Base-by-base conservation (phyloP, 2,888 invertebrate species). In the Caradrina kadenii region DNA sequence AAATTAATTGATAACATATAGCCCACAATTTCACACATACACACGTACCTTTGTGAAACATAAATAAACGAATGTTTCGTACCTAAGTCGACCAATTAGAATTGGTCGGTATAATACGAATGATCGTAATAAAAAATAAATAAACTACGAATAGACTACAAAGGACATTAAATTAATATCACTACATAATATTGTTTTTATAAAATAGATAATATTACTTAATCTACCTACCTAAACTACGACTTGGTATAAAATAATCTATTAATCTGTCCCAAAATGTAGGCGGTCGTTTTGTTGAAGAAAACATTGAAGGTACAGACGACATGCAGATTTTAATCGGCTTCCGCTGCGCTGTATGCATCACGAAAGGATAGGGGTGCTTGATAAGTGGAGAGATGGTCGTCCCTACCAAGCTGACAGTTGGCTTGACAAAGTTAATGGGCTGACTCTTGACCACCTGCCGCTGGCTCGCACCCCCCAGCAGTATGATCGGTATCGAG, bases 311-410 rank as follows among this genome's bases (percentile, higher is more conserved):
- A 3, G 91, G 87, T 72, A 91, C 75, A 0, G 91, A 76, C 11
- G 93, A 87, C 89, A 94, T 92, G 70, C 95, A 95, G 31, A 95
- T 87, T 79, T 91, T 92, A 5, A 93, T 78, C 2, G 95, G 93
- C 61, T 87, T 90, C 19, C 86, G 87, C 2, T 89, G 83, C 7
- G 88, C 76, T 17, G 88, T 78, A 2, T 92, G 90, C 87, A 89
- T 85, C n/a, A 93, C 92, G 69, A 94, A 95, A 1, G 94, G 94
- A 70, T 94, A 94, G 1, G 94, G 94, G 75, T 94, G 94, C 63
- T 89, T 92, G 17, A 88, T 80, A 35, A 93, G 69, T 5, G 94
- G 95, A 17, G 93, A 90, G 21, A 88, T 86, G 0, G 95, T 92
- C 0, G 95, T 93, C 1, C 95, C 95, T 10, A 95, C 90, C 49